A percentile compares a stretch with the other conserved stretches of the same genome.
Conservation (phyloP, 1,140 invertebrate genomes). For the Wiebesia pumilae region DNA sequence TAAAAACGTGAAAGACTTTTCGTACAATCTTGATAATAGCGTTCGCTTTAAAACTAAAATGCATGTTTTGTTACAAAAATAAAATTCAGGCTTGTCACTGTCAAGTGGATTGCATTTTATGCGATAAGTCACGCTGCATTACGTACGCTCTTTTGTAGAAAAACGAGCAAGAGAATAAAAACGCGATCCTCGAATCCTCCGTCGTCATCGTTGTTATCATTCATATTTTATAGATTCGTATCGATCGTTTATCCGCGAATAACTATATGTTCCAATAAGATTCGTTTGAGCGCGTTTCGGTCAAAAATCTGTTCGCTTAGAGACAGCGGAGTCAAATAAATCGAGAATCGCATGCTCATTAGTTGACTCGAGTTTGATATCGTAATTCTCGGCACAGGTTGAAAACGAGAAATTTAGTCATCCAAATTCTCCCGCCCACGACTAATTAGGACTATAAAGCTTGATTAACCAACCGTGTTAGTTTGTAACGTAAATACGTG, state of each 20-base stretch:
- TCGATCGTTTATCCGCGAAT: not conserved
- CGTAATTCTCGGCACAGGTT: not conserved
- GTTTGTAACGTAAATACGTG: not conserved
- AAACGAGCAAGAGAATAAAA: not conserved
- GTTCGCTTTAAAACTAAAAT: not conserved
- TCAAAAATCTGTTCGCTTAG: not conserved
- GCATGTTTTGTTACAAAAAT: not conserved
- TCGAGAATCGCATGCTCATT: constrained; percentile 13
- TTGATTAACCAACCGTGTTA: constrained; percentile 27
- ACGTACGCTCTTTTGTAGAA: not conserved
- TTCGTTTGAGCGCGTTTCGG: not conserved
- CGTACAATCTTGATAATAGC: constrained; percentile 2
- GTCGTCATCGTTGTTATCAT: not conserved
- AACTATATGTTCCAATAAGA: not conserved
- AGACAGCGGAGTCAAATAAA: constrained; percentile 41
- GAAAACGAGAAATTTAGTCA: constrained; percentile 8
- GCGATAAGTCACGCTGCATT: not conserved
- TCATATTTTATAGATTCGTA: not conserved
- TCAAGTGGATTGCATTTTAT: not conserved
- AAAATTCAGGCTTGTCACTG: not conserved
- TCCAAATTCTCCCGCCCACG: constrained; percentile 1
- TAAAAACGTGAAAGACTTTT: constrained; percentile 1
- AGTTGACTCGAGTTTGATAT: not conserved
- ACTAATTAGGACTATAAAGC: constrained; percentile 43
- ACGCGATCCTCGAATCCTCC: not conserved